These are phyloP conservation scores for Ceratoteleas bidentatus DNA, from an alignment of 1,140 invertebrate species.

Conservation along the genomic window DNA sequence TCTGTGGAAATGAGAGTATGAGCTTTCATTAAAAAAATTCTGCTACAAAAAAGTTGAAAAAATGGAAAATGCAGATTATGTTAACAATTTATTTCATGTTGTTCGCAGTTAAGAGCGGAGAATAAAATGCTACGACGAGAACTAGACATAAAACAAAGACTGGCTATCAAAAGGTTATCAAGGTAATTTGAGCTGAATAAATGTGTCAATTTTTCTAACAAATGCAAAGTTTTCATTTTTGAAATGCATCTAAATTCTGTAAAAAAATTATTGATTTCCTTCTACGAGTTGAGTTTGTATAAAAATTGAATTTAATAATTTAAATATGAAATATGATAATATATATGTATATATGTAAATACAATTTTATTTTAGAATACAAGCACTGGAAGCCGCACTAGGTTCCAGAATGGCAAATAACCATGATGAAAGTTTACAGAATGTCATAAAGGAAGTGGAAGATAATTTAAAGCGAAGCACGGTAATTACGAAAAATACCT, in stretches of 20 bases:
- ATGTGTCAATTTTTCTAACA: neutral
- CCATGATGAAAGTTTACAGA: slow-evolving; percentile 82
- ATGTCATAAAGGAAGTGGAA: slow-evolving; percentile 83
- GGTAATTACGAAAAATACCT: slow-evolving; percentile 70
- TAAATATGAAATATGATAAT: too few relatives aligned
- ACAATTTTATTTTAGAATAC: slow-evolving; percentile 70
- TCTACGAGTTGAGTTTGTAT: too few relatives aligned
- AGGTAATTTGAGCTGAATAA: slow-evolving; percentile 69
- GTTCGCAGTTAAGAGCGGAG: slow-evolving; percentile 73
- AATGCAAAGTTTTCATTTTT: too few relatives aligned
- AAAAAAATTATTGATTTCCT: too few relatives aligned
- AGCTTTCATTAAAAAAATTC: too few relatives aligned
- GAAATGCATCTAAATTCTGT: too few relatives aligned
- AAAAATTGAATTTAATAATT: too few relatives aligned
- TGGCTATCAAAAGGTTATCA: slow-evolving; percentile 81
- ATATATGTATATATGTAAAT: too few relatives aligned
- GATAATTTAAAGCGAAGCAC: slow-evolving; percentile 83
- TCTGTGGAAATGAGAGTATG: slow-evolving; percentile 71
- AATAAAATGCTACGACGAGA: slow-evolving; percentile 83
- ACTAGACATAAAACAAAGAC: slow-evolving; percentile 80
- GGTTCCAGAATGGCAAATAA: slow-evolving; percentile 79
- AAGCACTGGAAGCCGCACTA: slow-evolving; percentile 82
- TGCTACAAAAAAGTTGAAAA: too few relatives aligned
- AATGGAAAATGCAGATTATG: too few relatives aligned
- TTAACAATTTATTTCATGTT: too few relatives aligned